Evolutionary conservation across 2,113 vertebrate species (phyloP).

Genomic region (Herpetotheres cachinnans): DNA sequence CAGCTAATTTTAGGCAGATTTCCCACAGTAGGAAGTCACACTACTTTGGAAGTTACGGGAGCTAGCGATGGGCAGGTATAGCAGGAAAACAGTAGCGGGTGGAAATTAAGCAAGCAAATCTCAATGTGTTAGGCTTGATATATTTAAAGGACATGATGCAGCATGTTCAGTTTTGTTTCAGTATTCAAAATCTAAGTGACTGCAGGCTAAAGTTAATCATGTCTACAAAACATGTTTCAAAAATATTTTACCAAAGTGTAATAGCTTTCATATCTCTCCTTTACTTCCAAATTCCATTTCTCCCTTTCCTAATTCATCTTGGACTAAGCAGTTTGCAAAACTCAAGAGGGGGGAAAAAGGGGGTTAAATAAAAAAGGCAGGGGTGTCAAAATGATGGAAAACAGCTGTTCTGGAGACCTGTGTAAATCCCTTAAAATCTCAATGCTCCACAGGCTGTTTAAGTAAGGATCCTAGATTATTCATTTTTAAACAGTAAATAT

Average conservation of each 20-base stretch:
- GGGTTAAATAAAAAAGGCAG: background rate
- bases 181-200: background rate
- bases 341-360: background rate
- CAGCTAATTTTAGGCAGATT: background rate
- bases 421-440: background rate
- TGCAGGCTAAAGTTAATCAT: background rate
- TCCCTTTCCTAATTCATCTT: background rate
- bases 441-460: background rate
- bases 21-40: background rate
- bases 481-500: conserved; percentile 15
- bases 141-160: background rate
- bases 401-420: background rate
- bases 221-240: accelerated
- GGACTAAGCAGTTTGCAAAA: background rate
- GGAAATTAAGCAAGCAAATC: background rate
- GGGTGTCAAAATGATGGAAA: background rate
- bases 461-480: background rate
- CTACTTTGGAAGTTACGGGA: background rate
- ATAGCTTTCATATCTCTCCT: background rate
- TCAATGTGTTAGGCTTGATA: background rate
- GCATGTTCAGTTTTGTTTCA: background rate
- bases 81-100: background rate
- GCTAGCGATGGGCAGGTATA: background rate
- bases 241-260: background rate
- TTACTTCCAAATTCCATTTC: background rate